Percentiles rank a stretch among this genome's conserved stretches.
Conservation (phyloP, 2,888 invertebrate species). For the Nomada flava region DNA sequence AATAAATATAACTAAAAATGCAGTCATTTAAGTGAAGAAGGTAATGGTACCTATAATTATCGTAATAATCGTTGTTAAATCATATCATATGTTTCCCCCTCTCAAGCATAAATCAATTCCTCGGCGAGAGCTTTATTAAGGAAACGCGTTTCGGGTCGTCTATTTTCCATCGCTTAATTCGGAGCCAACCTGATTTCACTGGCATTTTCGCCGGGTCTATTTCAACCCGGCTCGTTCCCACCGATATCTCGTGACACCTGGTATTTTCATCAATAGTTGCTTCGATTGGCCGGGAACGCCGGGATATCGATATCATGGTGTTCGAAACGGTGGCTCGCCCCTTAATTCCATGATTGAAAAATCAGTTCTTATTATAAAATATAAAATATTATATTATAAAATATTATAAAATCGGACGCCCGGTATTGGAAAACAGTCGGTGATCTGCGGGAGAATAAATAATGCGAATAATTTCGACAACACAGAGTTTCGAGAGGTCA, state of each 20-base stretch:
- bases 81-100: no score
- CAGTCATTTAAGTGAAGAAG: no score
- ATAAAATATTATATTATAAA: no score
- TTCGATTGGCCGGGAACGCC: background rate
- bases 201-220: constrained; percentile 42
- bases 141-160: constrained; percentile 39
- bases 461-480: no score
- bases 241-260: constrained; percentile 22
- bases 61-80: no score
- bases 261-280: constrained; percentile 14
- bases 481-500: no score
- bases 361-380: background rate
- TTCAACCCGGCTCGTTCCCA: constrained; percentile 24
- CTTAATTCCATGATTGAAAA: background rate
- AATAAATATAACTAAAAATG: no score
- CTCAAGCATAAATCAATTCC: constrained; percentile 23
- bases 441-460: no score
- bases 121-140: constrained; percentile 35
- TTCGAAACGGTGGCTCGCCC: no score
- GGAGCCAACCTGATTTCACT: constrained; percentile 50
- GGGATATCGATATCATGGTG: background rate
- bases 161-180: constrained; percentile 48
- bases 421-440: no score
- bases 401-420: no score
- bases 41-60: no score